Percentiles rank a stretch among this genome's conserved stretches.
Evolutionary conservation across 2,888 invertebrate genomes (phyloP).

Genomic region (Drosophila diplacantha): DNA sequence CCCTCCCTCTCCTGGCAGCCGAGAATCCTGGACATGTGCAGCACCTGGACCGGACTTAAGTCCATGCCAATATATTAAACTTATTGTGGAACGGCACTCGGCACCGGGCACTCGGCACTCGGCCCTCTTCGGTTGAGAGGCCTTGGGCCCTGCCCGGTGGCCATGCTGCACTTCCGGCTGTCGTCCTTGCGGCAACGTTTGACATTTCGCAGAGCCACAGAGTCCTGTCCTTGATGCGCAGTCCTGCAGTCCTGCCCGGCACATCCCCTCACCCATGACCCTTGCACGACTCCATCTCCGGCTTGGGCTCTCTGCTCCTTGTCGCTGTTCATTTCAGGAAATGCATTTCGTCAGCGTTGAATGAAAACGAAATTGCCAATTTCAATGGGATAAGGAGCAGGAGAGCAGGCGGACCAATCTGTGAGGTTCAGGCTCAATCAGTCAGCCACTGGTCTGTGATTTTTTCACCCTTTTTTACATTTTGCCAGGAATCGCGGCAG

Average conservation of each 20-base stretch:
- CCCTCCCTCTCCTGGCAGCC: neutral
- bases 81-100: conserved; percentile 22
- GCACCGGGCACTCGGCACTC: conserved; percentile 1
- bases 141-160: conserved; percentile 19
- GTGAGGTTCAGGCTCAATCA: conserved; percentile 26
- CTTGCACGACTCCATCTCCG: conserved; percentile 21
- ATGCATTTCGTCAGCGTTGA: conserved; percentile 68
- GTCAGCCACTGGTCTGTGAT: conserved; percentile 27
- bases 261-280: conserved; percentile 34
- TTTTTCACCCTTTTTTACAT: neutral
- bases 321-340: conserved; percentile 62
- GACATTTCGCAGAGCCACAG: conserved; percentile 54
- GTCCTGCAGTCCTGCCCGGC: conserved; percentile 20
- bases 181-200: conserved; percentile 53
- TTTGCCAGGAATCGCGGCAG: conserved; percentile 4
- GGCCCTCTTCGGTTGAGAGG: conserved; percentile 1
- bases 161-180: conserved; percentile 44
- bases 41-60: conserved; percentile 29
- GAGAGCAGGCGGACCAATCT: conserved; percentile 5
- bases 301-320: conserved; percentile 15
- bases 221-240: conserved; percentile 1
- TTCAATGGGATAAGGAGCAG: conserved; percentile 32
- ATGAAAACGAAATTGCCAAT: conserved; percentile 73
- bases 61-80: conserved; percentile 33
- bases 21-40: conserved; percentile 13